Percentiles rank a stretch among this genome's conserved stretches.
phyloP scores from a whole-genome alignment of 2,888 invertebrate genomes.

The Gasteruption jaculator region DNA sequence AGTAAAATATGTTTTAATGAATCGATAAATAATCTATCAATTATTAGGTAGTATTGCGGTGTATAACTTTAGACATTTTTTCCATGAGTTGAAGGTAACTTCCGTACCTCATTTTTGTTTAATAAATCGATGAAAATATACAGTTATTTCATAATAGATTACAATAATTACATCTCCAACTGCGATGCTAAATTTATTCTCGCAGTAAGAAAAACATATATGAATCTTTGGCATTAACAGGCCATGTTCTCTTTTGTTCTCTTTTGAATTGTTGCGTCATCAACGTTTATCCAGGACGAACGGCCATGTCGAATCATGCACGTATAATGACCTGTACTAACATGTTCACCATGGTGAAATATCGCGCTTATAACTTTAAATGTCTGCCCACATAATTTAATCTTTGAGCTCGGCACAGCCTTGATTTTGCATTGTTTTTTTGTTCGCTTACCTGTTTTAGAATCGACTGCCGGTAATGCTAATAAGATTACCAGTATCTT shows the following conservation, averaged over 20 bases:
- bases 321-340: constrained; percentile 12
- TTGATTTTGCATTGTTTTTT: constrained; percentile 2
- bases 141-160: no score
- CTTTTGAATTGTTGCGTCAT: background rate
- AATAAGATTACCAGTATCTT: background rate
- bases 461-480: background rate
- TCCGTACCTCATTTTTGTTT: no score
- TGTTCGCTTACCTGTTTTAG: background rate
- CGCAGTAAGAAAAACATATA: constrained; percentile 9
- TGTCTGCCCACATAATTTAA: background rate
- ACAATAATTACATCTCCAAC: no score
- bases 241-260: constrained; percentile 2
- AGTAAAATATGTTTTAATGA: no score
- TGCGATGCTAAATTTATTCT: background rate
- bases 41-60: no score
- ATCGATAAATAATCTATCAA: no score
- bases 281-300: background rate
- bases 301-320: constrained; percentile 1
- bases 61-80: no score
- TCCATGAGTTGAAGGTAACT: no score
- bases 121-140: no score
- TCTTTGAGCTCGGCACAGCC: constrained; percentile 4
- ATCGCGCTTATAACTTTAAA: constrained; percentile 12
- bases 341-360: constrained; percentile 9
- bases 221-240: constrained; percentile 9